Evolutionary conservation across 2,797 vertebrate genomes (phyloP).

Genomic region (Brachyrhaphis roseni): DNA sequence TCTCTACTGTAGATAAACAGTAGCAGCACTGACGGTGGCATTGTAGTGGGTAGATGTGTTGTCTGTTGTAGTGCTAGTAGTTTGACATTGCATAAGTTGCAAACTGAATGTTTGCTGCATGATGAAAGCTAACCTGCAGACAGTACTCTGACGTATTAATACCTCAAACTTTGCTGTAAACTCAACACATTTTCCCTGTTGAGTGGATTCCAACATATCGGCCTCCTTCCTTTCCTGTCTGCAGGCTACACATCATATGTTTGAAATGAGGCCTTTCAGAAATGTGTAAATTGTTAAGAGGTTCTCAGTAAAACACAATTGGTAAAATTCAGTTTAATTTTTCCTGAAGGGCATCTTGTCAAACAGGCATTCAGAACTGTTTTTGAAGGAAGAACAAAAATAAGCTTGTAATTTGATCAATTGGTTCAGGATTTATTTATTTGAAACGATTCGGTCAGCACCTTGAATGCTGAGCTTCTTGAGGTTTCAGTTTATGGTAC

Average conservation of each 20-base stretch:
- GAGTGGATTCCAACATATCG: constrained; percentile 48
- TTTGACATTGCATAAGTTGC: constrained; percentile 73
- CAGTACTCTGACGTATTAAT: constrained; percentile 71
- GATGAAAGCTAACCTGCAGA: constrained; percentile 84
- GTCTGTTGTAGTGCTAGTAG: constrained; percentile 73
- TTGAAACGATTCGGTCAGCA: constrained; percentile 36
- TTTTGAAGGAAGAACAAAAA: constrained; percentile 55
- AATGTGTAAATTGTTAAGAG: constrained; percentile 57
- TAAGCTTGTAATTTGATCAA: constrained; percentile 66
- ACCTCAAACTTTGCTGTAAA: constrained; percentile 48
- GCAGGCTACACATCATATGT: constrained; percentile 83
- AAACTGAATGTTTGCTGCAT: constrained; percentile 84
- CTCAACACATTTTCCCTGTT: constrained; percentile 54
- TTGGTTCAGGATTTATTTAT: constrained; percentile 20
- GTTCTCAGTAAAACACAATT: constrained; percentile 18
- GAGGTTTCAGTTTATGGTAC: constrained; percentile 43
- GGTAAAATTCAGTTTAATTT: constrained; percentile 41
- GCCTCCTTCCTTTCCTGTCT: constrained; percentile 78
- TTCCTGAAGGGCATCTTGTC: constrained; percentile 82
- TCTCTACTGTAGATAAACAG: constrained; percentile 65
- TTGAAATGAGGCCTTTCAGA: constrained; percentile 83
- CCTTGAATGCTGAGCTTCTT: constrained; percentile 20
- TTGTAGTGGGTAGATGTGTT: constrained; percentile 66
- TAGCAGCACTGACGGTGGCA: constrained; percentile 64
- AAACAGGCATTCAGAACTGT: constrained; percentile 80